These are phyloP conservation scores for Paramormyrops hopkinsi DNA, from an alignment of 2,797 vertebrate genomes.

Conservation along the genomic window DNA sequence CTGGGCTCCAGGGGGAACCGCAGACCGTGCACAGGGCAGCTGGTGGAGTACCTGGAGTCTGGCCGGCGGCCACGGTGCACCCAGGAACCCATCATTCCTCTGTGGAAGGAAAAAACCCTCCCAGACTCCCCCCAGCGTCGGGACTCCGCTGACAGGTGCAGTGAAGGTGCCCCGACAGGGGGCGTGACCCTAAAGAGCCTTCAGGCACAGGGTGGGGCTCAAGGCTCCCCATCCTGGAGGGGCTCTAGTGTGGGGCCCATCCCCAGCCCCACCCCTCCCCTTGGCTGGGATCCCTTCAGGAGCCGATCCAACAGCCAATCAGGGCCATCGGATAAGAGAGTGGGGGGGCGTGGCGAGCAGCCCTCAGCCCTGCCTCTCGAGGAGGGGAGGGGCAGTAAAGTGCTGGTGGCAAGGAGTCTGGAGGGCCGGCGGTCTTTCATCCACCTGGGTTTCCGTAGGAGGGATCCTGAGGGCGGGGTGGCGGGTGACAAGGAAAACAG, in stretches of 20 bases:
- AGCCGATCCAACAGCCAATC: slow-evolving; percentile 39
- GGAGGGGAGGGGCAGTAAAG: slow-evolving; percentile 36
- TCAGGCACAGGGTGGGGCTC: slow-evolving; percentile 48
- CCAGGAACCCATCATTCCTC: slow-evolving; percentile 67
- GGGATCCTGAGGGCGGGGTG: slow-evolving; percentile 48
- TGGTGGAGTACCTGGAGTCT: slow-evolving; percentile 83
- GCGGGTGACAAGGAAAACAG: slow-evolving; percentile 29
- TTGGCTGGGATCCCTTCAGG: slow-evolving; percentile 55
- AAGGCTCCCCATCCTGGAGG: slow-evolving; percentile 44
- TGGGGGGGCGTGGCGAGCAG: slow-evolving; percentile 42
- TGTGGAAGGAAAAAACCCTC: slow-evolving; percentile 52
- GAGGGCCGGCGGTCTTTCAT: slow-evolving; percentile 64
- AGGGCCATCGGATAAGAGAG: slow-evolving; percentile 28
- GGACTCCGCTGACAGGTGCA: slow-evolving; percentile 36
- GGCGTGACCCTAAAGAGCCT: slow-evolving; percentile 50
- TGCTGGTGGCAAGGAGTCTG: slow-evolving; percentile 46
- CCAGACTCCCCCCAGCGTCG: slow-evolving; percentile 50
- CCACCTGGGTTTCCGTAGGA: slow-evolving; percentile 61
- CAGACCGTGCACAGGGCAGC: slow-evolving; percentile 54
- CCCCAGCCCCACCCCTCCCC: slow-evolving; percentile 46
- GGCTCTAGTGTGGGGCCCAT: slow-evolving; percentile 34
- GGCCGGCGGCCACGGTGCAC: slow-evolving; percentile 78
- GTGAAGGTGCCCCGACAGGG: slow-evolving; percentile 47
- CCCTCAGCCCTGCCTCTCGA: slow-evolving; percentile 34
- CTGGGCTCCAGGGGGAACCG: slow-evolving; percentile 67